Evolutionary conservation across 1,140 invertebrate species (phyloP).

Genomic region (Orius insidiosus): DNA sequence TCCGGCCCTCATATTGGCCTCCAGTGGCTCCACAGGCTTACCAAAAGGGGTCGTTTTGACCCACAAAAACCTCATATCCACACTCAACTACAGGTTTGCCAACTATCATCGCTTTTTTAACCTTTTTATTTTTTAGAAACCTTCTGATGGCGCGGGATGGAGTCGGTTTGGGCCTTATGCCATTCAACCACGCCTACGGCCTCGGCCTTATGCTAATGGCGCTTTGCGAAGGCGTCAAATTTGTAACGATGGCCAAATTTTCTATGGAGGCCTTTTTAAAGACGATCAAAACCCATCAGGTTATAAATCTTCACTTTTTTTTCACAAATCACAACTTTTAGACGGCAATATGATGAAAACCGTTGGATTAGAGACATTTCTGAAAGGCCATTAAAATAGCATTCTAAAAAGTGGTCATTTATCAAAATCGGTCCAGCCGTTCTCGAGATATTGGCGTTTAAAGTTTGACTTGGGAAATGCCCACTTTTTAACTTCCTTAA

Average conservation of each 20-base stretch:
- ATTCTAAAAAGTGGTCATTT: too few relatives aligned
- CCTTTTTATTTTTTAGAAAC: conserved; percentile 5
- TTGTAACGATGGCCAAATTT: conserved; percentile 12
- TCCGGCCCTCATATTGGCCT: conserved; percentile 28
- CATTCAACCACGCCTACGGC: conserved; percentile 47
- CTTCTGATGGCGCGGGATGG: conserved; percentile 16
- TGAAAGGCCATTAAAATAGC: too few relatives aligned
- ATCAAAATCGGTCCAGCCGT: too few relatives aligned
- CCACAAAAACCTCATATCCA: conserved; percentile 40
- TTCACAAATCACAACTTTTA: too few relatives aligned
- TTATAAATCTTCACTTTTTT: too few relatives aligned
- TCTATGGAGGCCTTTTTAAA: conserved; percentile 2
- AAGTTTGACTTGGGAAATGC: too few relatives aligned
- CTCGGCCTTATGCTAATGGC: conserved; percentile 24
- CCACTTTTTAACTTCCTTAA: too few relatives aligned
- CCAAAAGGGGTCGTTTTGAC: conserved; percentile 75
- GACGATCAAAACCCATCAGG: too few relatives aligned
- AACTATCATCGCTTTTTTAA: background rate
- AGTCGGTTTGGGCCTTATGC: conserved; percentile 31
- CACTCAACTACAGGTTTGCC: conserved; percentile 20
- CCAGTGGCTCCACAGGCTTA: conserved; percentile 55
- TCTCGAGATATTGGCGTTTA: too few relatives aligned
- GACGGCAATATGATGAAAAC: too few relatives aligned
- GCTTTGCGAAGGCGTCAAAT: conserved; percentile 12
- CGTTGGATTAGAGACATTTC: too few relatives aligned